phyloP scores from a whole-genome alignment of 1,140 invertebrate genomes.

The Drosophila tsacasi region DNA sequence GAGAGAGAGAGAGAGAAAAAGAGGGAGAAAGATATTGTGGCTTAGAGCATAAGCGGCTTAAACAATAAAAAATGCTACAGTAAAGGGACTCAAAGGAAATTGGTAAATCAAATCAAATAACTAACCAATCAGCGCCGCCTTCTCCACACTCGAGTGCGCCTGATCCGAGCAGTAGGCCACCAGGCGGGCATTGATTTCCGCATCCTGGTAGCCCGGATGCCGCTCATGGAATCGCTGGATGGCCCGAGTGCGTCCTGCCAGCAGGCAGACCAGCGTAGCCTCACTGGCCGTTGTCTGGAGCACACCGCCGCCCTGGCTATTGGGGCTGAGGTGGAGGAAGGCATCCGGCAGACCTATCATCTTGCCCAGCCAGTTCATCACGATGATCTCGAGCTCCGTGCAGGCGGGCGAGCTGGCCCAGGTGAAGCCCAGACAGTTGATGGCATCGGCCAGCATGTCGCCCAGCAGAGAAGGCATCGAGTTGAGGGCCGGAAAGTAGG shows the following conservation, averaged over 20 bases:
- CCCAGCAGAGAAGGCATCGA: slow-evolving; percentile 97
- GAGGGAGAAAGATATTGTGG: slow-evolving; percentile 1
- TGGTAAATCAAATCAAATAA: neutral
- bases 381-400: slow-evolving; percentile 98
- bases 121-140: slow-evolving; percentile 93
- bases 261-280: slow-evolving; percentile 94
- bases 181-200: slow-evolving; percentile 95
- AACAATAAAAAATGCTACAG: neutral
- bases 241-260: slow-evolving; percentile 95
- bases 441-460: slow-evolving; percentile 97
- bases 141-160: slow-evolving; percentile 98
- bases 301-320: slow-evolving; percentile 94
- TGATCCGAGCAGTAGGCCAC: slow-evolving; percentile 98
- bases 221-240: slow-evolving; percentile 89
- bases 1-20: no score
- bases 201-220: slow-evolving; percentile 91
- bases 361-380: slow-evolving; percentile 99
- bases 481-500: slow-evolving; percentile 98
- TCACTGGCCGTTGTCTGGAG: slow-evolving; percentile 97
- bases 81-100: neutral
- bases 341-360: slow-evolving; percentile 96
- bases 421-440: slow-evolving; percentile 95
- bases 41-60: slow-evolving; percentile 61
- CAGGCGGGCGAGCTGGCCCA: slow-evolving; percentile 97
- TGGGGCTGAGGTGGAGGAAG: slow-evolving; percentile 92